Percentiles rank a stretch among this genome's conserved stretches.
Evolutionary conservation across 2,113 vertebrate species (phyloP).

Genomic region (Urocitellus parryii): DNA sequence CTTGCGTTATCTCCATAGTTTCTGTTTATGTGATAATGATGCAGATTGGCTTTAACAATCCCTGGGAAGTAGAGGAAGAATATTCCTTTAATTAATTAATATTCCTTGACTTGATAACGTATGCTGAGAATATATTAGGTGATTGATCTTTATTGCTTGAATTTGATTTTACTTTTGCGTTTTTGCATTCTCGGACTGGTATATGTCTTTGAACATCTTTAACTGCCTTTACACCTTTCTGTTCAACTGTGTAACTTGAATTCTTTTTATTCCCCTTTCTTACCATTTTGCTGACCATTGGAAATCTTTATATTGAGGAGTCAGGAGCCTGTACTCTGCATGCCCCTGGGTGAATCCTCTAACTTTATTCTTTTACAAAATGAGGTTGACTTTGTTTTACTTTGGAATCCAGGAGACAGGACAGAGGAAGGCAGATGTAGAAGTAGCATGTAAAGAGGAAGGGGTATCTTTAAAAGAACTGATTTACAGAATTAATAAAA

Average conservation of each 20-base stretch:
- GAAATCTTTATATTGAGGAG: background rate
- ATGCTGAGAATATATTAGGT: background rate
- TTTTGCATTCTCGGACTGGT: background rate
- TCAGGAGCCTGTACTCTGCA: background rate
- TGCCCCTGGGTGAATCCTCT: background rate
- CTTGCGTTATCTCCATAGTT: background rate
- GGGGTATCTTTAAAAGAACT: background rate
- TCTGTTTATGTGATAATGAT: background rate
- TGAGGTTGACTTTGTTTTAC: background rate
- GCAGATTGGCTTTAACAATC: background rate
- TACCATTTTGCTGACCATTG: conserved; percentile 36
- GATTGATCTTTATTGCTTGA: background rate
- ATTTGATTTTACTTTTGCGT: background rate
- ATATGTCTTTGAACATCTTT: background rate
- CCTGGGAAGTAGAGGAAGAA: background rate
- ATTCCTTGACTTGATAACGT: background rate
- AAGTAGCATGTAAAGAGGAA: background rate
- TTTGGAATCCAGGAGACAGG: background rate
- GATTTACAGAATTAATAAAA: background rate
- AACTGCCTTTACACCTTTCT: background rate
- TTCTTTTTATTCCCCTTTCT: background rate
- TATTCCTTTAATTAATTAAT: background rate
- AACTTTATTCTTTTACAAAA: background rate
- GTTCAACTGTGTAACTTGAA: background rate
- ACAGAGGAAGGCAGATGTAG: background rate